Evolutionary conservation across 2,797 vertebrate species (phyloP).

Genomic region (Falco novaeseelandiae): DNA sequence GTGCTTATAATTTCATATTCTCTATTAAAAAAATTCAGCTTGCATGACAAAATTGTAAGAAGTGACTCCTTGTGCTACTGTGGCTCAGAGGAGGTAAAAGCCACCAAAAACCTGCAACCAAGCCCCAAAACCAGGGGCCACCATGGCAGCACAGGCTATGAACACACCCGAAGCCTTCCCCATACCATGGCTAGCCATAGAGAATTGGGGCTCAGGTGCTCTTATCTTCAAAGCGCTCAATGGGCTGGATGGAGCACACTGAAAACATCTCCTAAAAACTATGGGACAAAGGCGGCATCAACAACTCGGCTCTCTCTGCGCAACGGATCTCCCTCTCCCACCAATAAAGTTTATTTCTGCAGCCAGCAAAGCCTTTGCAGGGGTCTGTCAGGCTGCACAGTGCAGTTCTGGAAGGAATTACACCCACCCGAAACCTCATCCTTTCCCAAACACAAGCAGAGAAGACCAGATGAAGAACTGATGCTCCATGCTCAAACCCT

Average conservation of each 20-base stretch:
- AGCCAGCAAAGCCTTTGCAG: neutral
- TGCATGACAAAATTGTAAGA: neutral
- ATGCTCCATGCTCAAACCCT: neutral
- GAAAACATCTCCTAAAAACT: neutral
- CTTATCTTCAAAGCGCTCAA: neutral
- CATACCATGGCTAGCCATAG: neutral
- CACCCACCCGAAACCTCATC: neutral
- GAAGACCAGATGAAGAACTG: neutral
- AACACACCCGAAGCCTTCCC: neutral
- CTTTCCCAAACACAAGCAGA: neutral
- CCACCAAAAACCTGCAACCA: neutral
- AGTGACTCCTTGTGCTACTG: fast-evolving
- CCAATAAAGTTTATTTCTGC: neutral
- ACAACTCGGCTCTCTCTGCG: fast-evolving
- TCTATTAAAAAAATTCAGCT: neutral
- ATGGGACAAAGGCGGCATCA: neutral
- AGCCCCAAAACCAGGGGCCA: neutral
- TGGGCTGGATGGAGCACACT: neutral
- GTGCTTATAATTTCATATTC: neutral
- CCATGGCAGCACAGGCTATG: neutral
- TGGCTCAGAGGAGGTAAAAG: neutral
- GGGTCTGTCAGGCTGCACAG: neutral
- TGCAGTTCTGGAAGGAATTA: neutral
- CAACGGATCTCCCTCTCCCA: neutral
- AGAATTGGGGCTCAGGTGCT: neutral